A percentile compares a stretch with the other conserved stretches of the same genome.
phyloP scores from a whole-genome alignment of 1,140 invertebrate species.

The Cherax destructor region DNA sequence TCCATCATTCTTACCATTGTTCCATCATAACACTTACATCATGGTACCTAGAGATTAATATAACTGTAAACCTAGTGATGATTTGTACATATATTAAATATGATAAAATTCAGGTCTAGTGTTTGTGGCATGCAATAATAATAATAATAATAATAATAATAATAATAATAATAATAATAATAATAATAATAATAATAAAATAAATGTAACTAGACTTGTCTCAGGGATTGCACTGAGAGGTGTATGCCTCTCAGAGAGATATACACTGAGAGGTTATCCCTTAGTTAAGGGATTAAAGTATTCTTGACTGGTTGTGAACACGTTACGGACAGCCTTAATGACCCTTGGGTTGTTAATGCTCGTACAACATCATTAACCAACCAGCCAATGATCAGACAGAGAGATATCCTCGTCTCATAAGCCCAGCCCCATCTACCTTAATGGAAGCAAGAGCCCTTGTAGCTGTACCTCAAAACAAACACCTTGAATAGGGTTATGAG shows the following conservation, averaged over 20 bases:
- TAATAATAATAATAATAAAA: not conserved
- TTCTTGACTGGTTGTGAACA: not conserved
- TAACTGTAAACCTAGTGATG: too few species aligned
- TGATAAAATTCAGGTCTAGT: too few species aligned
- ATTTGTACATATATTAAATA: too few species aligned
- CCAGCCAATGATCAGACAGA: not conserved
- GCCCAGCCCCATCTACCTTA: not conserved
- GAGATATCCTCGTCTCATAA: not conserved
- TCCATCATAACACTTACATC: too few species aligned
- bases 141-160: too few species aligned
- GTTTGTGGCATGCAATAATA: too few species aligned
- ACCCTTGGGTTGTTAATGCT: not conserved
- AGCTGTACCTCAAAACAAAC: not conserved
- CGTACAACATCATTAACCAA: not conserved
- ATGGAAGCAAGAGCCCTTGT: not conserved
- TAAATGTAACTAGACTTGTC: not conserved
- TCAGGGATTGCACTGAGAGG: not conserved
- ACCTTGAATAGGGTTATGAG: not conserved
- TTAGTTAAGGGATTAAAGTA: too few species aligned
- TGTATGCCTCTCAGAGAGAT: too few species aligned
- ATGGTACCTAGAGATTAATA: too few species aligned
- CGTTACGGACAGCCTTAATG: not conserved
- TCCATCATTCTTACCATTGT: too few species aligned
- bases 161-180: not conserved
- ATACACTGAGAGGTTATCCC: too few species aligned